These are phyloP conservation scores for Fulica atra DNA, from an alignment of 2,113 vertebrate species.

Conservation along the genomic window DNA sequence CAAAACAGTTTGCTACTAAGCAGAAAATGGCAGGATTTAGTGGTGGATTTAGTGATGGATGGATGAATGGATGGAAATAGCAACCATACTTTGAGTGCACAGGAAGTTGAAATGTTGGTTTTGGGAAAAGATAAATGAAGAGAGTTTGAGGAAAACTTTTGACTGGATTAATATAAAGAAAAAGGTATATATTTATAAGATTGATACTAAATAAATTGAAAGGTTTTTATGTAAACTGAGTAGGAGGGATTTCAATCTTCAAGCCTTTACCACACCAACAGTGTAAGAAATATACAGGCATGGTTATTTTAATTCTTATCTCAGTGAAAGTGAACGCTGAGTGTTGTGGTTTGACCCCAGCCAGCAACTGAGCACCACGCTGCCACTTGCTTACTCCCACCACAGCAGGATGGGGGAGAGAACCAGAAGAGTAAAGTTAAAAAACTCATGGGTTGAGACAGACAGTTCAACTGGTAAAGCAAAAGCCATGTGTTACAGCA, in stretches of 20 bases:
- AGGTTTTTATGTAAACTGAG: neutral
- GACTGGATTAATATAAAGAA: neutral
- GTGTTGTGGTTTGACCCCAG: too few relatives aligned
- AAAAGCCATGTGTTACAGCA: too few relatives aligned
- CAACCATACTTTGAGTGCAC: neutral
- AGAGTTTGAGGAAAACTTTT: neutral
- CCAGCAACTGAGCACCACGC: too few relatives aligned
- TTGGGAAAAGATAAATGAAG: neutral
- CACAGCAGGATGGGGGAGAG: too few relatives aligned
- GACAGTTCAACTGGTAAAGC: too few relatives aligned
- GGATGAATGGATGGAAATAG: neutral
- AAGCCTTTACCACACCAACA: neutral
- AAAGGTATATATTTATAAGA: neutral
- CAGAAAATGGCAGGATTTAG: neutral
- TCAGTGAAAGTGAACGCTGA: neutral
- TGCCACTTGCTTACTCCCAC: too few relatives aligned
- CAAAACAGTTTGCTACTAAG: neutral
- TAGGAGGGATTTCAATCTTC: neutral
- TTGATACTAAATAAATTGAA: neutral
- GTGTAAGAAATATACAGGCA: neutral
- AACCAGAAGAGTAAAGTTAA: too few relatives aligned
- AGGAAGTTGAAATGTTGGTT: neutral
- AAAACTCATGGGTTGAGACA: too few relatives aligned
- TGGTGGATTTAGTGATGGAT: too few relatives aligned
- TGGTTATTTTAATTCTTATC: neutral